Evolutionary conservation across 2,113 vertebrate genomes (phyloP), one percentile per base, ranked within the genome.

Genomic region (Recurvirostra avosetta): DNA sequence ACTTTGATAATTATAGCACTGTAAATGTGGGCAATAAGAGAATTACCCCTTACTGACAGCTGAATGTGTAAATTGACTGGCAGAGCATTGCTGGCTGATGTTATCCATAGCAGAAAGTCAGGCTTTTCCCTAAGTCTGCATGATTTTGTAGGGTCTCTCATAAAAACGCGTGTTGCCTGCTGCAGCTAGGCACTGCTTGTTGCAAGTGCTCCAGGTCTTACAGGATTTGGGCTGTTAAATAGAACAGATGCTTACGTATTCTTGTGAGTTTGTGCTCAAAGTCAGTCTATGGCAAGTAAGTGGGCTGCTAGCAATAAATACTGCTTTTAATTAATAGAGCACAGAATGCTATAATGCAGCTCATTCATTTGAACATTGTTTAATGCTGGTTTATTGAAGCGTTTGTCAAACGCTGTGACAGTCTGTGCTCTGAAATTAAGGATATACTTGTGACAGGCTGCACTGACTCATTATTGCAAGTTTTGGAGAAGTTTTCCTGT

Each of bases 391-490:
- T 96, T 91, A 88, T 77, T 61, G 87, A 92, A 91, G 92, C n/a
- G 5, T 97, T 96, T 95, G 75, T 97, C 96, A 97, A 81, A 70
- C 52, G 70, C 77, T 72, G 80, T 95, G 92, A 74, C 87, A 95
- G 43, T 34, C 70, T 43, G 15, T 19, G 56, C 82, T 85, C 92
- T 76, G 88, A 95, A 97, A 91, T 94, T 67, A 77, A 72, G 91
- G 78, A 75, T 82, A 49, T 52, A 34, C 55, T 91, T 13, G 6
- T 70, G 78, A 61, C 61, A 92, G 82, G 55, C 82, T 83, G 41
- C 23, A 15, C 70, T 73, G 76, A 27, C 25, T 95, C 72, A 20
- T 85, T 90, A 74, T 9, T 81, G 66, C 19, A 68, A 88, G 34
- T 80, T 96, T 67, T 38, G 62, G 62, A 27, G 18, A 76, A 61